Evolutionary conservation across 2,888 invertebrate genomes (phyloP).

Genomic region (Zaprionus obscuricornis): DNA sequence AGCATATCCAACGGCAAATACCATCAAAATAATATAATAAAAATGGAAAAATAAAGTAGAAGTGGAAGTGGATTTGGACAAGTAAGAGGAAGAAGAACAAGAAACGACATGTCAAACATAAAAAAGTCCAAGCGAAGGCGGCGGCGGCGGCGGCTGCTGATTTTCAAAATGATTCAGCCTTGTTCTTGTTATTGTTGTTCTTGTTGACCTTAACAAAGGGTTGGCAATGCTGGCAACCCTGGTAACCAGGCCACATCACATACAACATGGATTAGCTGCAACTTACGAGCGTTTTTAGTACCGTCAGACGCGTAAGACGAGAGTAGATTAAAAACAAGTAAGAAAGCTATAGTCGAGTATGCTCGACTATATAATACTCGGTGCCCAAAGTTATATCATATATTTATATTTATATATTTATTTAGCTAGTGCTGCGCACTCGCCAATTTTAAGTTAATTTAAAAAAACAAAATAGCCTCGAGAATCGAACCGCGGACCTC

Average conservation of each 20-base stretch:
- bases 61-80: too few relatives aligned
- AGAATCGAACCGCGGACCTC: too few relatives aligned
- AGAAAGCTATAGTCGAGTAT: background rate
- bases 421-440: too few relatives aligned
- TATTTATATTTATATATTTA: too few relatives aligned
- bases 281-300: slow-evolving; percentile 45
- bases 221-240: slow-evolving; percentile 31
- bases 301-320: slow-evolving; percentile 13
- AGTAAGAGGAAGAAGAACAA: too few relatives aligned
- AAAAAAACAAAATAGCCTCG: too few relatives aligned
- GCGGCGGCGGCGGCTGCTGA: background rate
- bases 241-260: background rate
- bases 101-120: slow-evolving; percentile 42
- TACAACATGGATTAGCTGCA: slow-evolving; percentile 54
- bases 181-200: slow-evolving; percentile 5
- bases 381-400: too few relatives aligned
- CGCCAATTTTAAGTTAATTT: too few relatives aligned
- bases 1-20: slow-evolving; percentile 43
- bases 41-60: too few relatives aligned
- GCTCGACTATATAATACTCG: slow-evolving; percentile 13
- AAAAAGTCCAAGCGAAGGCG: slow-evolving; percentile 26
- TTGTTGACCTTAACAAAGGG: slow-evolving; percentile 64
- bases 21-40: slow-evolving; percentile 47
- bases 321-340: slow-evolving; percentile 32
- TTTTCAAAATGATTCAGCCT: slow-evolving; percentile 6